Conservation (phyloP, 2,888 invertebrate species). For the Catocala nupta region DNA sequence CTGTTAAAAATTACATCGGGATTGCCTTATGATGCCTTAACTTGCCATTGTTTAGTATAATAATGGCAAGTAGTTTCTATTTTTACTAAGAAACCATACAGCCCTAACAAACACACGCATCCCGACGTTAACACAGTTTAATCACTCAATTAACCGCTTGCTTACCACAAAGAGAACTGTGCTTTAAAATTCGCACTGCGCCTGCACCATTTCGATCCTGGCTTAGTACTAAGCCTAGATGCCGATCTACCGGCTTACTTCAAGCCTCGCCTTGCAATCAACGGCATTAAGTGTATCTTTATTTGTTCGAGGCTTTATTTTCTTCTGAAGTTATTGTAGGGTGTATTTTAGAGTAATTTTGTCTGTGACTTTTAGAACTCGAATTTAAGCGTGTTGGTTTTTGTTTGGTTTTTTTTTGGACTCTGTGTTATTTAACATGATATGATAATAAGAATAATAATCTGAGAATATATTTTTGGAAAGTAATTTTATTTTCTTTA, state of each 20-base stretch:
- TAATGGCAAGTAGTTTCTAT: no score
- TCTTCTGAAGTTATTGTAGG: constrained; percentile 8
- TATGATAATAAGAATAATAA: no score
- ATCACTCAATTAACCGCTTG: constrained; percentile 23
- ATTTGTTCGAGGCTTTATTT: constrained; percentile 35
- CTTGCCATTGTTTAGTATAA: not conserved
- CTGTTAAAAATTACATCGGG: no score
- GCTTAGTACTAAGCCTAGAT: constrained; percentile 43
- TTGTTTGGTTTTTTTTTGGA: not conserved
- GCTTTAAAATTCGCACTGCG: constrained; percentile 38
- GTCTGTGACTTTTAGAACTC: no score
- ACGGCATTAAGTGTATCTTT: constrained; percentile 39
- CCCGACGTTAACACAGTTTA: constrained; percentile 17
- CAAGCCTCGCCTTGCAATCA: constrained; percentile 46
- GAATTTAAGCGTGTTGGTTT: not conserved
- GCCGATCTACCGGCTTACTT: constrained; percentile 42
- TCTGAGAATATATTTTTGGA: no score
- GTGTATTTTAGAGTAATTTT: constrained; percentile 1
- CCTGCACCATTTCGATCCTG: constrained; percentile 27
- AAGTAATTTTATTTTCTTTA: no score
- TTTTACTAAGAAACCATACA: not conserved
- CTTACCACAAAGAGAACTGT: constrained; percentile 14
- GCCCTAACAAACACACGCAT: not conserved
- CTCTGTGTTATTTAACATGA: no score
- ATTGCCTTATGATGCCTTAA: no score